phyloP scores from a whole-genome alignment of 2,888 invertebrate species.

The Sarcophaga rosellei region DNA sequence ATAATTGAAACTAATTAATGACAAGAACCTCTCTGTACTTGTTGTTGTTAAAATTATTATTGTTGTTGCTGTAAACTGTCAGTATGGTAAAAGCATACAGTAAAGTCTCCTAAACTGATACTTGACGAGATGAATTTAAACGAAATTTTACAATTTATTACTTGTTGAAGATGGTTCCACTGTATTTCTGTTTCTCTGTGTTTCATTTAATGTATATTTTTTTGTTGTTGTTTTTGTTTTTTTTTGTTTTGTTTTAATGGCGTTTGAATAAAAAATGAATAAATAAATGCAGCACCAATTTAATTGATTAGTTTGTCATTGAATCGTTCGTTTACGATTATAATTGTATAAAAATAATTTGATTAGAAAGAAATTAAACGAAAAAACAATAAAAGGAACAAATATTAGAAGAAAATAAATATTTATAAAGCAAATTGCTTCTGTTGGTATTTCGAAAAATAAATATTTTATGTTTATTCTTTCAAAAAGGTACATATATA shows the following conservation, averaged over 20 bases:
- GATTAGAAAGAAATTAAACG: constrained; percentile 41
- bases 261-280: neutral
- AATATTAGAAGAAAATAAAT: neutral
- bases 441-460: neutral
- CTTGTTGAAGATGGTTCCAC: neutral
- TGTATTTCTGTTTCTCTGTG: neutral
- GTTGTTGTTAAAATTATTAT: neutral
- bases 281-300: constrained; percentile 59
- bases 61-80: constrained; percentile 15
- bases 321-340: constrained; percentile 49
- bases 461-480: too few relatives aligned
- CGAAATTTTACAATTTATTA: neutral
- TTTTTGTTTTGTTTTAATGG: constrained; percentile 18
- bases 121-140: neutral
- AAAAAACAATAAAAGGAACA: neutral
- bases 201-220: neutral
- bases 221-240: neutral
- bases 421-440: too few relatives aligned
- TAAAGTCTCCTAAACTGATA: neutral
- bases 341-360: constrained; percentile 49
- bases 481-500: too few relatives aligned
- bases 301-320: constrained; percentile 68
- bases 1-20: constrained; percentile 67
- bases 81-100: neutral
- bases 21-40: constrained; percentile 24